phyloP scores from a whole-genome alignment of 2,113 vertebrate genomes.

The Xyliphius kryptos region DNA sequence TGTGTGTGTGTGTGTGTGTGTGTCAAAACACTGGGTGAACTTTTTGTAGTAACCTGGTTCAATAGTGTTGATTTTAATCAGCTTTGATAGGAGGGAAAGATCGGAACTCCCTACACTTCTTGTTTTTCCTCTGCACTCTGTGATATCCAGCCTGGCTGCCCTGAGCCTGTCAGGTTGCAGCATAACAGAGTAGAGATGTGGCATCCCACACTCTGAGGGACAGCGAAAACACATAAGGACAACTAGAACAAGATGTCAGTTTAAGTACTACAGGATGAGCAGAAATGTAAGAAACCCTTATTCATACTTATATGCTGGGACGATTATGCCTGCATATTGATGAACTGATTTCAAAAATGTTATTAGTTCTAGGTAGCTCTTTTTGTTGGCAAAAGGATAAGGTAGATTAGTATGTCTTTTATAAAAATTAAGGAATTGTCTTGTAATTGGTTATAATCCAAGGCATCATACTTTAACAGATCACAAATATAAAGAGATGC shows the following conservation, averaged over 20 bases:
- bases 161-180: constrained; percentile 17
- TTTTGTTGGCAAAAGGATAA: too few species aligned
- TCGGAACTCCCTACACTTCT: constrained; percentile 8
- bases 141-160: constrained; percentile 1
- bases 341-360: too few species aligned
- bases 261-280: neutral
- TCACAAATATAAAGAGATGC: too few species aligned
- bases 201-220: constrained; percentile 1
- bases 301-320: too few species aligned
- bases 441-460: too few species aligned
- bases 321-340: too few species aligned
- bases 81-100: constrained; percentile 10
- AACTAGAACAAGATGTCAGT: too few species aligned
- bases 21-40: constrained; percentile 28
- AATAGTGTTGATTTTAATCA: constrained; percentile 19
- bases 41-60: constrained; percentile 6
- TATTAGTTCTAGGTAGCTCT: too few species aligned
- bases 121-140: constrained; percentile 19
- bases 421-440: too few species aligned
- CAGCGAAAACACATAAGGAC: neutral
- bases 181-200: constrained; percentile 13
- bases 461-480: too few species aligned
- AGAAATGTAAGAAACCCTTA: neutral
- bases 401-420: too few species aligned
- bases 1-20: too few species aligned